These are phyloP conservation scores for Graptemys geographica DNA, from an alignment of 2,797 vertebrate species.

Conservation along the genomic window DNA sequence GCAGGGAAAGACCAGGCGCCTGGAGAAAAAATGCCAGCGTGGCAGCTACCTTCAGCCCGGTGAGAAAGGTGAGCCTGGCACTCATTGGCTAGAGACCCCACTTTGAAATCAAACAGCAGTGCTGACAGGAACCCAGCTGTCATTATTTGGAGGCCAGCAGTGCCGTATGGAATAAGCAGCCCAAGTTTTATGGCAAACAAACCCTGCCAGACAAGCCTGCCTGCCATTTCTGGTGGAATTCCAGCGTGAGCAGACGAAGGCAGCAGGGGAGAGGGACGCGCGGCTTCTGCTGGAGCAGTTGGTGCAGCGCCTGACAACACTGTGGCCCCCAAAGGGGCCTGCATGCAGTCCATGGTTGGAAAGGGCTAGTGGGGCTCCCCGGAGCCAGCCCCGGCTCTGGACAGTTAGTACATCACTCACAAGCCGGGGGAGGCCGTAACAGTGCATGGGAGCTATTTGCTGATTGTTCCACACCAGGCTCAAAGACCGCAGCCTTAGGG, in stretches of 20 bases:
- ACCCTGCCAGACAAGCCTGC: not conserved
- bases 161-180: not conserved
- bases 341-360: not conserved
- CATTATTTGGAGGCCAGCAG: not conserved
- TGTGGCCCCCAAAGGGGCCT: too few relatives aligned
- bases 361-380: not conserved
- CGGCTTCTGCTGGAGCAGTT: not conserved
- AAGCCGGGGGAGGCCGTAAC: accelerated
- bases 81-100: not conserved
- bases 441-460: too few relatives aligned
- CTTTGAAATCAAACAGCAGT: not conserved
- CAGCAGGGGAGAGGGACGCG: not conserved
- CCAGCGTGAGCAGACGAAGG: not conserved
- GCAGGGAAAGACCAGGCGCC: not conserved
- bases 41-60: not conserved
- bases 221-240: not conserved
- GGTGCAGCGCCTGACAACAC: not conserved
- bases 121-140: not conserved
- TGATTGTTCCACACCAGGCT: too few relatives aligned
- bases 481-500: too few relatives aligned
- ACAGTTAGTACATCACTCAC: not conserved
- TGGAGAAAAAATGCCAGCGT: too few relatives aligned
- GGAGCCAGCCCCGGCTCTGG: too few relatives aligned
- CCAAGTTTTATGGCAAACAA: not conserved
- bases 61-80: not conserved